Evolutionary conservation across 1,140 invertebrate species (phyloP).

Genomic region (Drosophila pseudoobscura): DNA sequence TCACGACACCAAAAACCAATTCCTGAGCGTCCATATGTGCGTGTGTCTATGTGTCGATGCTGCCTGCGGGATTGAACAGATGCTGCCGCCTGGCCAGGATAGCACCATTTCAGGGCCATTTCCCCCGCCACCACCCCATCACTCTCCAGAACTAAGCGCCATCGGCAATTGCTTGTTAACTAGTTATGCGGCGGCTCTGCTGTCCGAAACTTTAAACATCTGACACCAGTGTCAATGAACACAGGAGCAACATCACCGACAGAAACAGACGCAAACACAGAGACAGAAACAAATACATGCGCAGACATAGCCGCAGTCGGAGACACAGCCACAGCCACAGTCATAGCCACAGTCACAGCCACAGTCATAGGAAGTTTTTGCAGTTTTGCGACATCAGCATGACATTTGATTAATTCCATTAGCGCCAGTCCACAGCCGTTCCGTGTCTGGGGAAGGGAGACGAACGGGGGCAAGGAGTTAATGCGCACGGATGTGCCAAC

Average conservation of each 20-base stretch:
- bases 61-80: constrained; percentile 55
- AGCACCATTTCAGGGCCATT: constrained; percentile 55
- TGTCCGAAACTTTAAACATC: constrained; percentile 62
- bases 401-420: constrained; percentile 70
- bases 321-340: background rate
- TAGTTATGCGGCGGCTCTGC: constrained; percentile 39
- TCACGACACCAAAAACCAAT: constrained; percentile 41
- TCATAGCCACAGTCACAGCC: background rate
- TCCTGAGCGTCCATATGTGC: constrained; percentile 10
- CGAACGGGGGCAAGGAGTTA: constrained; percentile 14
- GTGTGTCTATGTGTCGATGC: constrained; percentile 8
- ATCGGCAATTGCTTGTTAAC: constrained; percentile 59
- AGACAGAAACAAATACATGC: background rate
- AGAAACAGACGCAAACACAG: background rate
- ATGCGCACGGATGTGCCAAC: constrained; percentile 13
- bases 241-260: constrained; percentile 1
- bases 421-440: constrained; percentile 18
- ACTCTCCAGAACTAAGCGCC: background rate
- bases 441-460: constrained; percentile 4
- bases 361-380: constrained; percentile 28
- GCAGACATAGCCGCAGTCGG: background rate
- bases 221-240: constrained; percentile 60
- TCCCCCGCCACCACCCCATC: background rate
- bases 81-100: constrained; percentile 63
- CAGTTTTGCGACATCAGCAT: constrained; percentile 61